Evolutionary conservation across 2,888 invertebrate genomes (phyloP), one percentile per base, ranked within the genome.

Genomic region (Drosophila meridiana): DNA sequence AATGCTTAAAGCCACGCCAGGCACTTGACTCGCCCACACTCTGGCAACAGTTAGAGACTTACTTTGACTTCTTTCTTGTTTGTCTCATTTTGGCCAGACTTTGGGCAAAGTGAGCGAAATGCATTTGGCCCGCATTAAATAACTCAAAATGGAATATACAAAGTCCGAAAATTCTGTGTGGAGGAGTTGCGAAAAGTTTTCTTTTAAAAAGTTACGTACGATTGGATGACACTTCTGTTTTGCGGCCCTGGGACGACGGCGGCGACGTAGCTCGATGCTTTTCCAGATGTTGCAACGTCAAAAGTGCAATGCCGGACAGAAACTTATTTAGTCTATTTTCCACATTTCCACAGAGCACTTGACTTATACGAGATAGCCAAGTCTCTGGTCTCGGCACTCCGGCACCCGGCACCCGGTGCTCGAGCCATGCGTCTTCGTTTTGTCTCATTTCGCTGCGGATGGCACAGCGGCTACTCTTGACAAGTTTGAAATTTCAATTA

Each of bases 401-500:
- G 34, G 5, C 11, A 11, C 50, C 50, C 32, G 36, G 11, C 58
- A 76, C 77, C 30, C 56, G 30, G 9, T 4, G 6, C 30, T 30
- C 38, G 26, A 42, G 13, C 64, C 67, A 80, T 87, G 83, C 78
- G 73, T 80, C 90, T 78, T 75, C 69, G 73, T 76, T 80, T 72
- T 74, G 81, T 79, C 81, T 80, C 64, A 82, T 69, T 81, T 69
- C 30, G 52, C 53, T 50, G 47, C 43, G 48, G 52, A 59, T 50
- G 45, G 61, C 69, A 59, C 72, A 56, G 70, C 66, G 69, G 62
- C 80, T 76, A 73, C 89, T 84, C 89, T 84, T 89, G 90, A 90
- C 90, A 90, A 90, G 78, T 88, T 88, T 90, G 87, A 88, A 88
- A 88, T 88, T 88, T 90, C 87, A 89, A 90, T 88, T 90, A 88